These are phyloP conservation scores for Aphelenchoides besseyi DNA, from an alignment of 1,140 invertebrate species.

Conservation along the genomic window DNA sequence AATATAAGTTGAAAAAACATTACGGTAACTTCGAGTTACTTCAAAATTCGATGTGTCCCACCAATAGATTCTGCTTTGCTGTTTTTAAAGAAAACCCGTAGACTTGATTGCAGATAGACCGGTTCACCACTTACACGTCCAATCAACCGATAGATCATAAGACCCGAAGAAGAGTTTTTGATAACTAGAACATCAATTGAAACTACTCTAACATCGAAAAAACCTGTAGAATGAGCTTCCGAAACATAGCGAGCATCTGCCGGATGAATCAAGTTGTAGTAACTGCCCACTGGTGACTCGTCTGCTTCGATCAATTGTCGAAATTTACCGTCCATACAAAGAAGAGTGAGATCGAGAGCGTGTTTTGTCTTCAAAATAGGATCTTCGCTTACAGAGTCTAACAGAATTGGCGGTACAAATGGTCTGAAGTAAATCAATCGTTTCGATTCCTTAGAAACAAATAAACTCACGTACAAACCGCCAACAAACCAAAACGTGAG, in stretches of 20 bases:
- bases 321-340: slow-evolving; percentile 81
- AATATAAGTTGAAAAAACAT: slow-evolving; percentile 12
- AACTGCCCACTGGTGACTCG: slow-evolving; percentile 66
- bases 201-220: not conserved
- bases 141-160: slow-evolving; percentile 89
- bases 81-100: slow-evolving; percentile 94
- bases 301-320: slow-evolving; percentile 35
- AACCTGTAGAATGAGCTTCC: slow-evolving; percentile 97
- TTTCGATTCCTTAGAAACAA: slow-evolving; percentile 72
- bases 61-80: slow-evolving; percentile 98
- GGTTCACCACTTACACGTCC: slow-evolving; percentile 76
- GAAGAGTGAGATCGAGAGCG: slow-evolving; percentile 87
- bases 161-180: slow-evolving; percentile 93
- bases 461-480: slow-evolving; percentile 41
- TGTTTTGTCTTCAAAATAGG: slow-evolving; percentile 99
- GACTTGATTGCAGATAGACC: slow-evolving; percentile 93
- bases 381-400: slow-evolving; percentile 85
- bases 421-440: slow-evolving; percentile 94
- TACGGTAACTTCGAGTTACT: slow-evolving; percentile 29
- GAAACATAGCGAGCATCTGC: slow-evolving; percentile 93
- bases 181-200: slow-evolving; percentile 73
- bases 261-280: slow-evolving; percentile 91
- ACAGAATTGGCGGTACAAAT: slow-evolving; percentile 85
- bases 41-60: slow-evolving; percentile 74
- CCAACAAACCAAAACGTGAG: slow-evolving; percentile 29